phyloP scores from a whole-genome alignment of 2,888 invertebrate genomes.

The Latheticus oryzae region DNA sequence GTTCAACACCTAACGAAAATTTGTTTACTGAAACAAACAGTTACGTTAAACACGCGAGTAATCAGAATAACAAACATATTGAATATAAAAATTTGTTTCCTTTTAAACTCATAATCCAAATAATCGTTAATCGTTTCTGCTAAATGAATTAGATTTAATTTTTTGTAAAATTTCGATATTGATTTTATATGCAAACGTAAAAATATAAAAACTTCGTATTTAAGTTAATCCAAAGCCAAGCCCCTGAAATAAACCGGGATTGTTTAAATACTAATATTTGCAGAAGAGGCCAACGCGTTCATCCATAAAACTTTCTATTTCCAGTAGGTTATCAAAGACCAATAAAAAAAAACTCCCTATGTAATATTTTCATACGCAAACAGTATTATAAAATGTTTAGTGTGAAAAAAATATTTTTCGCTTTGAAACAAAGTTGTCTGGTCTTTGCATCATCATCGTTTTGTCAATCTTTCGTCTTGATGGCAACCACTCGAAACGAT shows the following conservation, averaged over 20 bases:
- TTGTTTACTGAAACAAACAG: constrained; percentile 18
- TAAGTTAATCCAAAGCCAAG: too few relatives aligned
- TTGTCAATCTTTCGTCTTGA: constrained; percentile 7
- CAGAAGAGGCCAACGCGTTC: constrained; percentile 3
- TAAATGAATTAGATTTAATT: too few relatives aligned
- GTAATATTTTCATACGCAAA: constrained; percentile 27
- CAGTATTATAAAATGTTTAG: constrained; percentile 27
- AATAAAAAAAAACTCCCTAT: constrained; percentile 32
- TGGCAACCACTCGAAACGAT: constrained; percentile 23
- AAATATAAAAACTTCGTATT: constrained; percentile 1
- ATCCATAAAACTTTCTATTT: constrained; percentile 28
- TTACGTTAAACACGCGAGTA: constrained; percentile 15
- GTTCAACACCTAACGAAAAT: constrained; percentile 10
- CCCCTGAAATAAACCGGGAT: constrained; percentile 15
- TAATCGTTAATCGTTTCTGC: too few relatives aligned
- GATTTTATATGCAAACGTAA: not conserved
- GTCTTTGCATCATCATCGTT: too few relatives aligned
- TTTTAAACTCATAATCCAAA: too few relatives aligned
- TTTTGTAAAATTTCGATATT: too few relatives aligned
- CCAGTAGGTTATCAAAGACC: constrained; percentile 13
- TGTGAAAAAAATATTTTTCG: constrained; percentile 12
- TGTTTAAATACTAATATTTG: constrained; percentile 16
- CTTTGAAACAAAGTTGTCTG: not conserved
- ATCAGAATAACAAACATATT: constrained; percentile 9
- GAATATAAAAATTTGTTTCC: constrained; percentile 25